A percentile compares a stretch with the other conserved stretches of the same genome.
Conservation (phyloP, 2,113 vertebrate species). For the Sturnira hondurensis region DNA sequence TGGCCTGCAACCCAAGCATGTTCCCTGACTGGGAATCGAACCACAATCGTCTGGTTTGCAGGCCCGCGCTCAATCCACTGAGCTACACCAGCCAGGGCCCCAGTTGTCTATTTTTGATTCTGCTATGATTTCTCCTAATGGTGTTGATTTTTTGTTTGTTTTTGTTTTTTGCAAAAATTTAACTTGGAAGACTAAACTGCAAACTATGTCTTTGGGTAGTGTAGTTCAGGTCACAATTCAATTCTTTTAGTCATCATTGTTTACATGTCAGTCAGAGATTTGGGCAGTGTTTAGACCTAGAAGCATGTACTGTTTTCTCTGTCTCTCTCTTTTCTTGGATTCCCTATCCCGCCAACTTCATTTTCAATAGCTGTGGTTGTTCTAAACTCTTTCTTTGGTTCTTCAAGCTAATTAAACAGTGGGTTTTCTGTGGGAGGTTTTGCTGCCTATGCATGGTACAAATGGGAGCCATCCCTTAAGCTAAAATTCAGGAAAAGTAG, state of each 20-base stretch:
- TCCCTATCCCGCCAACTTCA: fast-evolving
- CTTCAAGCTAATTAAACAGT: neutral
- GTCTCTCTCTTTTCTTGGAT: neutral
- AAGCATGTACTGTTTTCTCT: neutral
- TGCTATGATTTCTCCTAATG: neutral
- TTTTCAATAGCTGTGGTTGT: neutral
- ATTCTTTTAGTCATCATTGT: neutral
- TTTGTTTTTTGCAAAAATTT: neutral
- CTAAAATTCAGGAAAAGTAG: neutral
- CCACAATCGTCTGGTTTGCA: too few relatives aligned
- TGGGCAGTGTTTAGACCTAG: neutral
- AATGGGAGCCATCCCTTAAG: neutral
- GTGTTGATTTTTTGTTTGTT: neutral
- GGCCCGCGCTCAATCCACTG: too few relatives aligned
- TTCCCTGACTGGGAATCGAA: too few relatives aligned
- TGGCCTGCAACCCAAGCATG: too few relatives aligned
- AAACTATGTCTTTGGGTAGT: neutral
- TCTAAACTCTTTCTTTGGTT: neutral
- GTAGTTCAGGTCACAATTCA: neutral
- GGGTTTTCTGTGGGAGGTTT: neutral
- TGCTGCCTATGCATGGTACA: neutral
- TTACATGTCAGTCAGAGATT: neutral
- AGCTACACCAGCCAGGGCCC: too few relatives aligned
- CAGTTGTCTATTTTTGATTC: neutral
- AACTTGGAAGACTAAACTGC: neutral